A percentile compares a stretch with the other conserved stretches of the same genome.
Evolutionary conservation across 64 coral and sea anemone genomes (phyloP).

Genomic region (Exaiptasia diaphana): DNA sequence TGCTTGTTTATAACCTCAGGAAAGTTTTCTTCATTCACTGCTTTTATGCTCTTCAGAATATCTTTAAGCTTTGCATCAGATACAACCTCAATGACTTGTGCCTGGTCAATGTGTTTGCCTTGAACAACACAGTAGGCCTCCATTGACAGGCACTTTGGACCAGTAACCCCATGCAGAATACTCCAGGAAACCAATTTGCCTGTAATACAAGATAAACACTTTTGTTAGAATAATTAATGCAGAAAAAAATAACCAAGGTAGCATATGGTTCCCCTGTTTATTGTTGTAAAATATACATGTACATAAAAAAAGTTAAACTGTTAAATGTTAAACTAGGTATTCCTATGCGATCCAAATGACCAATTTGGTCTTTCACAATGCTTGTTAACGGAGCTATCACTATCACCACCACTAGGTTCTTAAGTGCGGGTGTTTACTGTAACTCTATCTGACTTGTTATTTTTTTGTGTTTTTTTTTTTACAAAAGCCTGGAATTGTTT

Average conservation of each 20-base stretch:
- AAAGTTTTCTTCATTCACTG: slow-evolving; percentile 27
- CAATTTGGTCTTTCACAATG: background rate
- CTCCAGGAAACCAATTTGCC: slow-evolving; percentile 20
- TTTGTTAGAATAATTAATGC: background rate
- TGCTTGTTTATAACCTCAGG: slow-evolving; percentile 38
- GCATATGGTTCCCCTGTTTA: no score
- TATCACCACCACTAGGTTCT: background rate
- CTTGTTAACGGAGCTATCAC: background rate
- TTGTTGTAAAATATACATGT: no score
- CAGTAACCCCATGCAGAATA: background rate
- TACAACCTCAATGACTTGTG: slow-evolving; percentile 31
- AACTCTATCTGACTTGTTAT: no score
- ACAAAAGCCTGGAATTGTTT: no score
- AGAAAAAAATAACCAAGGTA: no score
- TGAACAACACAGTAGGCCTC: slow-evolving; percentile 17
- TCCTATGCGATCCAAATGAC: background rate
- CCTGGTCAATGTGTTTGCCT: slow-evolving; percentile 29
- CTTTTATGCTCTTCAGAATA: slow-evolving; percentile 11
- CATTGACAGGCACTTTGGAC: slow-evolving; percentile 14
- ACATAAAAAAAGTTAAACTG: no score
- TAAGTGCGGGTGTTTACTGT: no score
- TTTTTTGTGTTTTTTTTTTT: no score
- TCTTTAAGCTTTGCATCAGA: slow-evolving; percentile 45
- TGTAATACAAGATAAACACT: no score
- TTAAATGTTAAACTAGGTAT: no score